Evolutionary conservation across 35 echinoderm and acorn worm genomes (phyloP).

Genomic region (Lytechinus pictus): DNA sequence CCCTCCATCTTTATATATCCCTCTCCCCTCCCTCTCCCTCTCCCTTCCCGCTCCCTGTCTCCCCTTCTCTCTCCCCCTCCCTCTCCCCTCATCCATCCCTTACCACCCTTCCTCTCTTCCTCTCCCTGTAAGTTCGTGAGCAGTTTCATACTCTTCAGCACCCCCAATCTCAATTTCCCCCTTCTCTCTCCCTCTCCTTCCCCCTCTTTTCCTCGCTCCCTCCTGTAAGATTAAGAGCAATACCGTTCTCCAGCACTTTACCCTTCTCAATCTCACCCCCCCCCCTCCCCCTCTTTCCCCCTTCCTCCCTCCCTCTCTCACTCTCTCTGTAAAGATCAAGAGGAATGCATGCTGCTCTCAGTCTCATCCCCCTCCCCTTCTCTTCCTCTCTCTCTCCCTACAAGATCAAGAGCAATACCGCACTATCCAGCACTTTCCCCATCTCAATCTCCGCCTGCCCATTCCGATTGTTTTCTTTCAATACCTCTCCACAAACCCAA

Average conservation of each 20-base stretch:
- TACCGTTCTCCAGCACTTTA: neutral
- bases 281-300: neutral
- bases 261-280: neutral
- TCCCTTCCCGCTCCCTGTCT: neutral
- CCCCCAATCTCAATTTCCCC: too few species aligned
- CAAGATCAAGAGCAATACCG: neutral
- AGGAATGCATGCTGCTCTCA: neutral
- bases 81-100: neutral
- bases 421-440: neutral
- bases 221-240: too few species aligned
- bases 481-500: constrained; percentile 21
- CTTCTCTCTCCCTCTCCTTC: neutral
- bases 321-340: neutral
- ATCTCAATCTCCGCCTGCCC: constrained; percentile 28
- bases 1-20: neutral
- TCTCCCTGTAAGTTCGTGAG: too few species aligned
- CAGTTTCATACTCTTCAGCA: too few species aligned
- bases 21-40: neutral
- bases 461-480: constrained; percentile 46
- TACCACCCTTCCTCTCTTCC: neutral
- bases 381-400: neutral
- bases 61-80: neutral
- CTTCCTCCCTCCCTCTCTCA: neutral
- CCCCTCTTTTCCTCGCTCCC: too few species aligned
- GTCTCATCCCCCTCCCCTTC: neutral